Conservation (phyloP, 2,113 vertebrate species). For the Gymnobelideus leadbeateri region DNA sequence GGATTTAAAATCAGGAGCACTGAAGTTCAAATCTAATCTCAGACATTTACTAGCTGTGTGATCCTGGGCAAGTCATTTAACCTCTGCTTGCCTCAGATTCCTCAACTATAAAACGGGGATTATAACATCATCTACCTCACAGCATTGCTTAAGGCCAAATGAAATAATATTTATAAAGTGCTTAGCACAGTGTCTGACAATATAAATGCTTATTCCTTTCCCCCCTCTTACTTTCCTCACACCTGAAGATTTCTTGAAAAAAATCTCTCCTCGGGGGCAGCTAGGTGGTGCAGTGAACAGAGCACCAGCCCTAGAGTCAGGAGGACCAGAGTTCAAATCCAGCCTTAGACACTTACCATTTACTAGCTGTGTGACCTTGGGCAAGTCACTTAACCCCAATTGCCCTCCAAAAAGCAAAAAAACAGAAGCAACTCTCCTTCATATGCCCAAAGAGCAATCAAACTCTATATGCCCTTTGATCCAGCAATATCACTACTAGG, state of each 20-base stretch:
- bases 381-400: too few relatives aligned
- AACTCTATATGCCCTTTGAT: neutral
- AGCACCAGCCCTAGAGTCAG: too few relatives aligned
- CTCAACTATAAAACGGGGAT: neutral
- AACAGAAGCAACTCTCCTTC: too few relatives aligned
- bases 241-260: neutral
- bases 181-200: neutral
- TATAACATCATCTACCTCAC: neutral
- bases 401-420: too few relatives aligned
- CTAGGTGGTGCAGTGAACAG: too few relatives aligned
- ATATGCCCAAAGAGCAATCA: too few relatives aligned
- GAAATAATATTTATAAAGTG: neutral
- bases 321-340: too few relatives aligned
- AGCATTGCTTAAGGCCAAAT: neutral
- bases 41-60: neutral
- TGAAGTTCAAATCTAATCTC: neutral
- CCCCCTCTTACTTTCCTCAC: neutral
- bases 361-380: too few relatives aligned
- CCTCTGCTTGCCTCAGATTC: neutral
- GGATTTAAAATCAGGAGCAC: neutral
- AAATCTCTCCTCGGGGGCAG: neutral
- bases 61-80: neutral
- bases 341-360: too few relatives aligned
- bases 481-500: neutral
- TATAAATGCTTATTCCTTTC: neutral